phyloP scores from a whole-genome alignment of 2,113 vertebrate species.

The Lates calcarifer region DNA sequence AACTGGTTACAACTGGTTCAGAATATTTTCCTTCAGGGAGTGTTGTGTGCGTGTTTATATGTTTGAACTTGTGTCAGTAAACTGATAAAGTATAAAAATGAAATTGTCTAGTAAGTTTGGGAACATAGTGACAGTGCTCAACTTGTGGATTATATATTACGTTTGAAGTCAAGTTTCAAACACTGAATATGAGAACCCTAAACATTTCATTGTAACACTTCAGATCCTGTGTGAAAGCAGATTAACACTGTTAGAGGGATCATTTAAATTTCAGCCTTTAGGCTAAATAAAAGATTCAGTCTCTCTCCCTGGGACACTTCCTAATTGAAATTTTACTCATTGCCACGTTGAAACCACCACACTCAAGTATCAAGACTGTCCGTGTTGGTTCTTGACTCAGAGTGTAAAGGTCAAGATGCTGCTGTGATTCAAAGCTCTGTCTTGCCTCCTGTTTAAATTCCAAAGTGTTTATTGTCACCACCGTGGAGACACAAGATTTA shows the following conservation, averaged over 20 bases:
- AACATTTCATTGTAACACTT: neutral
- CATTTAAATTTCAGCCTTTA: neutral
- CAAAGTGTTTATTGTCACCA: neutral
- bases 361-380: neutral
- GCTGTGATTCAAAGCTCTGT: neutral
- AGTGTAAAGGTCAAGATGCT: neutral
- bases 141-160: no score
- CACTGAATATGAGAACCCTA: neutral
- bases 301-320: neutral
- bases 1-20: neutral
- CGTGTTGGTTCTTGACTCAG: neutral
- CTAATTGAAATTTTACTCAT: neutral
- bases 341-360: neutral
- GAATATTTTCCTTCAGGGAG: neutral
- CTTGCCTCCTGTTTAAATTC: neutral
- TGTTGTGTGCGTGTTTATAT: neutral
- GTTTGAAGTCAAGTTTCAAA: neutral
- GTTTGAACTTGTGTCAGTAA: neutral
- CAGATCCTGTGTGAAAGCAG: neutral
- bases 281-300: neutral
- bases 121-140: neutral
- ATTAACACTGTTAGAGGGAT: neutral
- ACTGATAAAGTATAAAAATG: no score
- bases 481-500: conserved; percentile 2
- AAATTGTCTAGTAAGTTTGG: neutral